A percentile compares a stretch with the other conserved stretches of the same genome.
These are phyloP conservation scores for Eupleurogrammus muticus DNA, from an alignment of 2,797 vertebrate genomes.

Conservation along the genomic window DNA sequence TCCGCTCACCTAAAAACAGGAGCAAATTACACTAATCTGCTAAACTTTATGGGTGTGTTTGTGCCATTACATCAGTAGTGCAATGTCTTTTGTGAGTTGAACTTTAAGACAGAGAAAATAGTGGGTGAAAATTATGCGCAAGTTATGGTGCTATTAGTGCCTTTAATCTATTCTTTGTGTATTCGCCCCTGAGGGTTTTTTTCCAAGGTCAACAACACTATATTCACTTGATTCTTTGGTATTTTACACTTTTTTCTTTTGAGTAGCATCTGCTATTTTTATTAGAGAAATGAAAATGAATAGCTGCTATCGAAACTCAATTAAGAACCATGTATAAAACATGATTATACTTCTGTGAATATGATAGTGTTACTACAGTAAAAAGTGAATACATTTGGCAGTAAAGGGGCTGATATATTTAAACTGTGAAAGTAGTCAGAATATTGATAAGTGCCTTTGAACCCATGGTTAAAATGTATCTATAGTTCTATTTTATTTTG, in stretches of 20 bases:
- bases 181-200: not conserved
- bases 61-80: too few species aligned
- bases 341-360: constrained; percentile 17
- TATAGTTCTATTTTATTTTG: constrained; percentile 1
- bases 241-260: constrained; percentile 12
- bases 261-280: constrained; percentile 19
- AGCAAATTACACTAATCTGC: too few species aligned
- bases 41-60: too few species aligned
- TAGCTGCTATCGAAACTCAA: constrained; percentile 17
- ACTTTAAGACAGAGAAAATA: too few species aligned
- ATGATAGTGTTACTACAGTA: constrained; percentile 7
- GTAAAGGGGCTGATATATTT: constrained; percentile 15
- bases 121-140: too few species aligned
- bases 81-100: too few species aligned
- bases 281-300: constrained; percentile 32
- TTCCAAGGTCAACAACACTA: constrained; percentile 23
- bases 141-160: too few species aligned
- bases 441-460: not conserved
- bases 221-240: not conserved
- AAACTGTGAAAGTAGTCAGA: not conserved
- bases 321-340: constrained; percentile 31
- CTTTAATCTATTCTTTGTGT: too few species aligned
- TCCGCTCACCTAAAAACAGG: too few species aligned
- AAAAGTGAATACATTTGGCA: constrained; percentile 11
- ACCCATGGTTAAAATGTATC: not conserved